Evolutionary conservation across 2,888 invertebrate species (phyloP).

Genomic region (Sympetrum striolatum): DNA sequence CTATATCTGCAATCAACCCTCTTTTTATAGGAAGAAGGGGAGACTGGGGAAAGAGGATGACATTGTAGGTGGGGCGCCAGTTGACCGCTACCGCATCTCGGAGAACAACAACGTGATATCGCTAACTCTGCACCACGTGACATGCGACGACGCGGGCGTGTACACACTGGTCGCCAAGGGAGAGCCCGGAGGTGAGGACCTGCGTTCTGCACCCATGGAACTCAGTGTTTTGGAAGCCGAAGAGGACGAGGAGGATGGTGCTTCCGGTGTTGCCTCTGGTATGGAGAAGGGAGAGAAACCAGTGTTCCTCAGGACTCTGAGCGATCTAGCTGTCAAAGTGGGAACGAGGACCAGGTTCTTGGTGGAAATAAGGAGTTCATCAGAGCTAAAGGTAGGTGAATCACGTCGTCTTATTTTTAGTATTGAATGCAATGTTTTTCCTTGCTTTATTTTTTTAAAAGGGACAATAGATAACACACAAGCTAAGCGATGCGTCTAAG

Average conservation of each 20-base stretch:
- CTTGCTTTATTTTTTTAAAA: too few species aligned
- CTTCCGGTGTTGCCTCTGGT: slow-evolving; percentile 48
- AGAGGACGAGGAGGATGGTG: slow-evolving; percentile 70
- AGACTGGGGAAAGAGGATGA: slow-evolving; percentile 64
- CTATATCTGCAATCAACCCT: too few species aligned
- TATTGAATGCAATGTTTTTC: too few species aligned
- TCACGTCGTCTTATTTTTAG: background rate
- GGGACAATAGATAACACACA: too few species aligned
- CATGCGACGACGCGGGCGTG: slow-evolving; percentile 72
- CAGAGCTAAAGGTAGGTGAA: slow-evolving; percentile 75
- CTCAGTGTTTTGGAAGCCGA: slow-evolving; percentile 27
- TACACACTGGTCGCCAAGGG: slow-evolving; percentile 80
- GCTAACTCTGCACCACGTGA: slow-evolving; percentile 57
- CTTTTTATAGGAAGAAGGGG: background rate
- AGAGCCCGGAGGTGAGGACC: slow-evolving; percentile 65
- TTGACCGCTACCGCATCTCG: slow-evolving; percentile 68
- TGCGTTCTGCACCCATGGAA: slow-evolving; percentile 51
- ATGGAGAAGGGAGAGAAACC: slow-evolving; percentile 60
- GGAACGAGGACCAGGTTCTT: slow-evolving; percentile 85
- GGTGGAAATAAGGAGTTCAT: slow-evolving; percentile 81
- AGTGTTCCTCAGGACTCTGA: slow-evolving; percentile 80
- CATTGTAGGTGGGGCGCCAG: slow-evolving; percentile 61
- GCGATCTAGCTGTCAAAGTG: slow-evolving; percentile 88
- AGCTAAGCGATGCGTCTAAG: too few species aligned
- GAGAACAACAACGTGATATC: slow-evolving; percentile 61